Base-by-base conservation (phyloP, 2,797 vertebrate species). In the Triplophysa bombifrons region DNA sequence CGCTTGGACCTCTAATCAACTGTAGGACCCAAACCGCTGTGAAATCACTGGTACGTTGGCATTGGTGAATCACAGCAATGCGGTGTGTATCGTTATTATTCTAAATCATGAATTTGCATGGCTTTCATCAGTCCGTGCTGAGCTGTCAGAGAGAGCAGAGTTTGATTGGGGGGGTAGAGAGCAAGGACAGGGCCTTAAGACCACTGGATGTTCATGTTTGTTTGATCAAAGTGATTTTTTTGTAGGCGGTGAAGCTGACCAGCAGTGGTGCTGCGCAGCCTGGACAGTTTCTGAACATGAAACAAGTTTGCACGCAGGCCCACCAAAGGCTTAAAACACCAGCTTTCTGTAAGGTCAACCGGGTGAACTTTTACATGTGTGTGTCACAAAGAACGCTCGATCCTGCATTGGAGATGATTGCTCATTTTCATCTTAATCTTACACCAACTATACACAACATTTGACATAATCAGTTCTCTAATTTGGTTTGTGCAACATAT, bases 191-290 rank as follows among this genome's bases (percentile, higher is more conserved):
- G 86, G 72, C 89, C 89, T 83, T 83, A 88, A 90, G 90, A 90
- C 90, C 67, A 83, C 87, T 91, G 91, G 90, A 93, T 90, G 88
- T 89, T 93, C 92, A 94, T 93, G 91, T 93, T 93, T 93, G 92
- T 92, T 92, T 93, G 92, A 93, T 93, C 93, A 93, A 93, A 93
- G 91, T 87, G 5, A 30, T 84, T 85, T 87, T 87, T 65, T 88
- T 88, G 72, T 75, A 76, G 84, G 70, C 81, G 30, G 88, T 81
- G 27, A 84, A 86, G 86, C 89, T 93, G 91, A 92, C 91, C 91
- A 91, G 88, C 85, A 89, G 90, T 88, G 74, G 81, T 78, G 83
- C 88, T 86, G 46, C 87, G 90, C 90, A 88, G 91, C 88, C 90
- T 90, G 90, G 89, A 90, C 90, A 90, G 65, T 76, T 76, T 80